Conservation (phyloP, 2,113 vertebrate genomes). For the Ciconia boyciana region DNA sequence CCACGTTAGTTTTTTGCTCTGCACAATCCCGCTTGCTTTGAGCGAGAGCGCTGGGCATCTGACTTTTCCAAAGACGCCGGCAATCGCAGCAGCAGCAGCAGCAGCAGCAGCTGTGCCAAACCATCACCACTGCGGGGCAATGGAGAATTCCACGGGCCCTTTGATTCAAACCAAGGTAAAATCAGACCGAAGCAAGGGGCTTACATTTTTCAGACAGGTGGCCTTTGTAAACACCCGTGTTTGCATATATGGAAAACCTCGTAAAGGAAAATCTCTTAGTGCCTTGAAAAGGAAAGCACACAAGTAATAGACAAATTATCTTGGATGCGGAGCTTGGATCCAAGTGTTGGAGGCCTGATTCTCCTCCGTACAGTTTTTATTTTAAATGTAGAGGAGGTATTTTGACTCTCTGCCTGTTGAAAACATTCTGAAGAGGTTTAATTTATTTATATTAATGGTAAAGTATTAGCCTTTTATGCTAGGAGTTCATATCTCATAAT, state of each 20-base stretch:
- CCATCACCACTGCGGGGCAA: neutral
- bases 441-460: neutral
- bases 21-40: neutral
- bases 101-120: slow-evolving; percentile 21
- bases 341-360: neutral
- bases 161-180: slow-evolving; percentile 54
- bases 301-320: neutral
- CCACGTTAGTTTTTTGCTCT: neutral
- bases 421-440: neutral
- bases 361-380: neutral
- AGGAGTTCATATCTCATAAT: neutral
- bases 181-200: neutral
- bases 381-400: neutral
- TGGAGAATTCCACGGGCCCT: neutral
- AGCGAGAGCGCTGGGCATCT: neutral
- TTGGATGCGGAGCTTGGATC: neutral
- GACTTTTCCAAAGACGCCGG: neutral
- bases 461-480: neutral
- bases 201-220: slow-evolving; percentile 41
- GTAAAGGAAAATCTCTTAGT: neutral
- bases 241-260: neutral
- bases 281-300: neutral
- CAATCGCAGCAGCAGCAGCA: neutral
- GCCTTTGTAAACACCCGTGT: neutral
- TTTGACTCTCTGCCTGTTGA: neutral